Evolutionary conservation across 1,140 invertebrate genomes (phyloP), one percentile per base, ranked within the genome.

Genomic region (Drosophila willistoni): DNA sequence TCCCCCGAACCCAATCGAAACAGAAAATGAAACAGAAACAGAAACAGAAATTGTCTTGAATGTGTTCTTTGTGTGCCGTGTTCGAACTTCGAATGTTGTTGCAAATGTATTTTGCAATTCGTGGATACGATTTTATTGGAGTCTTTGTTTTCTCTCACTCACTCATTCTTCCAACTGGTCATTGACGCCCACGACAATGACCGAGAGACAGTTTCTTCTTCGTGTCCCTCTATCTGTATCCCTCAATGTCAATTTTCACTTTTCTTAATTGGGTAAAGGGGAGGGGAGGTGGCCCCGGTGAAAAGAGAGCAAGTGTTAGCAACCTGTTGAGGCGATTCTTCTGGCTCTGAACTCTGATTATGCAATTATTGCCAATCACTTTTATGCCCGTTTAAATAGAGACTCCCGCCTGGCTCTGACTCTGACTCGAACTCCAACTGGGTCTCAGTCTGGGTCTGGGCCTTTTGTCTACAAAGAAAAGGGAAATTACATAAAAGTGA

Each of bases 401-500:
- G 54, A 39, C 41, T 55, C 55, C 65, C 59, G 56, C 41, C 22
- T 63, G 13, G 7, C 14, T 17, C 9, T 44, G 25, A 25, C 42
- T 60, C 57, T 63, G 64, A 33, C 54, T 63, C 51, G 57, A 29
- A 57, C 29, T 19, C 68, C 65, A 17, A 10, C 51, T 60, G 44
- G 3, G 47, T 66, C 41, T 44, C 2, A 9, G 44, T 47, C 44
- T 47, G 34, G 25, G 57, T 9, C 41, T 63, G 60, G 39, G 59
- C 17, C 44, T 29, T 54, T 67, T 55, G 63, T 47, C 64, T 61
- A 56, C 77, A 77, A 89, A 84, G 84, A 84, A 89, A 89, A 89
- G 85, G 84, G 84, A 89, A 89, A 89, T 89, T 89, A 89, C 84
- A 89, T 89, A 89, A 89, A 89, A 89, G 84, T 89, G 74, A 89